Evolutionary conservation across 2,113 vertebrate species (phyloP), one percentile per base, ranked within the genome.

Genomic region (Laticauda laticaudata): DNA sequence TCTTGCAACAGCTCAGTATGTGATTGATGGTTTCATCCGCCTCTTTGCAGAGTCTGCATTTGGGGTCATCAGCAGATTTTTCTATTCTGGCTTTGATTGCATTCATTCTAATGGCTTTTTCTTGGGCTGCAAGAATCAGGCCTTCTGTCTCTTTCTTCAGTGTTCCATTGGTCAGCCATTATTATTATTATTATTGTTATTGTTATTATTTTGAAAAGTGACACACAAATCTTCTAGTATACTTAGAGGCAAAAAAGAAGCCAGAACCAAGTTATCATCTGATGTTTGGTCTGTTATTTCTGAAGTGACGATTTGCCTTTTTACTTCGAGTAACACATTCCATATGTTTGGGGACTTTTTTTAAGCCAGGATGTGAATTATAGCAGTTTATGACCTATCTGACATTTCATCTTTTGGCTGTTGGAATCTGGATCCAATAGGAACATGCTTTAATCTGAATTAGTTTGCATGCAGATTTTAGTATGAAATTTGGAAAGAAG

Each of bases 321-420:
- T 94, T 95, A 92, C 92, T 94, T 91, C 86, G 57, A 94, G 92
- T 97, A 97, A 97, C 97, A 94, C 14, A 88, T 97, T 97, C 97
- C 97, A 97, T 91, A 61, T 97, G 97, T 94, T 92, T 91, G 97
- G 98, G 97, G 92, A 54, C 18, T 29, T 88, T 55, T 57, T 39
- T 39, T 34, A 59, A 88, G 97, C 96, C 96, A 97, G 95, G 97
- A 97, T 97, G 96, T 97, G 96, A 90, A 92, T 95, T 93, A 81
- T 92, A 51, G 93, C 94, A 24, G 87, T 93, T 96, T 94, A 94
- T 96, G 95, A 97, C 95, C 96, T 96, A 95, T 86, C 89, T 96
- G 95, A 93, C 92, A 9, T 95, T 93, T 94, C 92, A 88, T 89
- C 95, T 94, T 94, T 92, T 95, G 96, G 87, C 91, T 96, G 91